These are phyloP conservation scores for Goniozus legneri DNA, from an alignment of 1,140 invertebrate species.

Conservation along the genomic window DNA sequence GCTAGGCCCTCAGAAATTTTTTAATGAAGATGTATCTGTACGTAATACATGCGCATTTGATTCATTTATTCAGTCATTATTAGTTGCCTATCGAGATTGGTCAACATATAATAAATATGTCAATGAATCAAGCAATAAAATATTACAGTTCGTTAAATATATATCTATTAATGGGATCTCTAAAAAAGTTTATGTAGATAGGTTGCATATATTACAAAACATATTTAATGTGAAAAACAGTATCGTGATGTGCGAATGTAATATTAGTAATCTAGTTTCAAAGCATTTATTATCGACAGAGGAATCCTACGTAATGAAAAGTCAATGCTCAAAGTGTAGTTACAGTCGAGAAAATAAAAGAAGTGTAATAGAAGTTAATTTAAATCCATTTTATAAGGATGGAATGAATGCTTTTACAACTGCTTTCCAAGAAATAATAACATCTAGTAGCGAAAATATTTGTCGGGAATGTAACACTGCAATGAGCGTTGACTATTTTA, in stretches of 20 bases:
- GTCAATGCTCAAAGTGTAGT: neutral
- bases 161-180: neutral
- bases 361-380: neutral
- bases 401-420: neutral
- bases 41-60: constrained; percentile 4
- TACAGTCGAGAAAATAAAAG: neutral
- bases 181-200: neutral
- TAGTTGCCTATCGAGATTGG: constrained; percentile 1
- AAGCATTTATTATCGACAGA: neutral
- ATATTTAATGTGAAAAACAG: neutral
- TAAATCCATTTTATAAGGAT: neutral
- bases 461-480: neutral
- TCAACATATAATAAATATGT: constrained; percentile 1
- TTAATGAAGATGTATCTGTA: neutral
- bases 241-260: neutral
- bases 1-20: neutral
- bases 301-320: neutral
- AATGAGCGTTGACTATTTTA: neutral
- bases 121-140: constrained; percentile 1
- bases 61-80: neutral
- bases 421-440: neutral
- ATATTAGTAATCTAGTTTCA: neutral
- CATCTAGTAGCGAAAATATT: neutral
- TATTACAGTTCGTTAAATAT: constrained; percentile 1
- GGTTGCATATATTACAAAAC: neutral